A percentile compares a stretch with the other conserved stretches of the same genome.
Conservation (phyloP, 1,140 invertebrate species). For the Nylanderia fulva region DNA sequence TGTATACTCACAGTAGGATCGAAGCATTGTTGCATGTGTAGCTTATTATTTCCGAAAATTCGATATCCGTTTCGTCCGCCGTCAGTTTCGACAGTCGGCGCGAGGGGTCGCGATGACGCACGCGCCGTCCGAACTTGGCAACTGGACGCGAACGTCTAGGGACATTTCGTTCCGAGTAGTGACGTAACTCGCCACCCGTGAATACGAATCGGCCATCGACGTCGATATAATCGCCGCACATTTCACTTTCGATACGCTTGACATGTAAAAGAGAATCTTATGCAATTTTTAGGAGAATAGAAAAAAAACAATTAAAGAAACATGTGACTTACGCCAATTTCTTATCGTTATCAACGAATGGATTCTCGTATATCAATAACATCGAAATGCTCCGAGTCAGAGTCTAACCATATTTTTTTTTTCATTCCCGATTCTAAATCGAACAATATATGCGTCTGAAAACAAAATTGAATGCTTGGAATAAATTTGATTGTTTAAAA, state of each 20-base stretch:
- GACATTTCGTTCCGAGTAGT: background rate
- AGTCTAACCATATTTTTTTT: too few species aligned
- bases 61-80: slow-evolving; percentile 50
- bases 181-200: background rate
- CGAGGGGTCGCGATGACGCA: slow-evolving; percentile 19
- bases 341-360: too few species aligned
- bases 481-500: background rate
- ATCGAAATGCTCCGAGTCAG: background rate
- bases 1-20: slow-evolving; percentile 40
- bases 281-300: too few species aligned
- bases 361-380: background rate
- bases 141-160: background rate
- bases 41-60: slow-evolving; percentile 63
- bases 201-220: slow-evolving; percentile 18
- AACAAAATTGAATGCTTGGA: background rate
- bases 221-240: background rate
- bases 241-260: background rate
- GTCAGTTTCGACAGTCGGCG: slow-evolving; percentile 49
- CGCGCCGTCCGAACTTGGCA: background rate
- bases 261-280: too few species aligned
- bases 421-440: background rate
- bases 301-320: too few species aligned
- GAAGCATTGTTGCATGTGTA: slow-evolving; percentile 52
- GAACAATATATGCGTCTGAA: background rate
- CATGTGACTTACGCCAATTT: too few species aligned